Evolutionary conservation across 2,797 vertebrate genomes (phyloP).

Genomic region (Schizopygopsis malacanthus): DNA sequence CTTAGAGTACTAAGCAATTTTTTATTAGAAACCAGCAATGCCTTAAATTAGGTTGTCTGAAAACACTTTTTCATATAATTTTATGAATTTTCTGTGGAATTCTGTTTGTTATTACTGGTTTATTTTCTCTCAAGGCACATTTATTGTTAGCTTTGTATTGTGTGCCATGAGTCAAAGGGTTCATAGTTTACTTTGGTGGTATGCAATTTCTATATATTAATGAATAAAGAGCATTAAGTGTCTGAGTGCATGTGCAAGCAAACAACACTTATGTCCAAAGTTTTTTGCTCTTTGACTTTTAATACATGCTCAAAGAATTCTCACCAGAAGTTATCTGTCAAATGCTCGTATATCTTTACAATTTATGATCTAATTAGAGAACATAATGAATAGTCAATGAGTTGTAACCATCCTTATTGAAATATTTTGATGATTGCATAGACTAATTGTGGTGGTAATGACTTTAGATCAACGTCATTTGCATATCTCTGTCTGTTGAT

Average conservation of each 20-base stretch:
- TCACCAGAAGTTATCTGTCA: conserved; percentile 66
- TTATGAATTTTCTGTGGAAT: background rate
- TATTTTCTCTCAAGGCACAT: conserved; percentile 2
- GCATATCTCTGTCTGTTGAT: conserved; percentile 71
- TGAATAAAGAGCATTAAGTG: background rate
- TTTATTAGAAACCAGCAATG: conserved; percentile 17
- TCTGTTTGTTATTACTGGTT: background rate
- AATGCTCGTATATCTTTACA: conserved; percentile 70
- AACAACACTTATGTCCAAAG: background rate
- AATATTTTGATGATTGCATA: conserved; percentile 74
- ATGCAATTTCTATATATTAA: background rate
- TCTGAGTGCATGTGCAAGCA: conserved; percentile 14
- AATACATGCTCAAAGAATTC: conserved; percentile 27
- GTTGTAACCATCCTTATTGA: conserved; percentile 76
- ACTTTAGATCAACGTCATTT: conserved; percentile 67
- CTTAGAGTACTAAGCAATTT: conserved; percentile 14
- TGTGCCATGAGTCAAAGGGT: background rate
- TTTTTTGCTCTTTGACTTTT: conserved; percentile 18
- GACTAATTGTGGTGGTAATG: conserved; percentile 76
- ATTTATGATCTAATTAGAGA: conserved; percentile 78
- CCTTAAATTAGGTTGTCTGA: conserved; percentile 31
- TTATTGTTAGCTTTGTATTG: conserved; percentile 3
- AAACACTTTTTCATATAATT: conserved; percentile 19
- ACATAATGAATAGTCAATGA: conserved; percentile 77
- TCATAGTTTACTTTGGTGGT: background rate